These are phyloP conservation scores for Drosophila repleta DNA, from an alignment of 1,140 invertebrate species.

Conservation along the genomic window DNA sequence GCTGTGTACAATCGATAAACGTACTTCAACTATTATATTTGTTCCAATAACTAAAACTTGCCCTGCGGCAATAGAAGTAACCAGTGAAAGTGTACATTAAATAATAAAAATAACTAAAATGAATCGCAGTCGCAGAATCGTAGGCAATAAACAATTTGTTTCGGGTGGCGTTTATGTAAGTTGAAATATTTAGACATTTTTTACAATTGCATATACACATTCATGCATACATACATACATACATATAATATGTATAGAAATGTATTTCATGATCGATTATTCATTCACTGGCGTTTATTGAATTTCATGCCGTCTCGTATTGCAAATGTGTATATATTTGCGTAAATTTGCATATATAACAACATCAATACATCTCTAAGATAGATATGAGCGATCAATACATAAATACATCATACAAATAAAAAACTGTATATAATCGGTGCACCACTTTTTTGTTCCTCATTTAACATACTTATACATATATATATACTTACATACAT, in stretches of 20 bases:
- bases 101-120: constrained; percentile 25
- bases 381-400: not conserved
- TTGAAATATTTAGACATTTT: not conserved
- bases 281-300: constrained; percentile 7
- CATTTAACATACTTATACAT: not conserved
- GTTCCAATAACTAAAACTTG: too few species aligned
- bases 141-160: constrained; percentile 49
- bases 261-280: constrained; percentile 18
- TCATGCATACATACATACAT: not conserved
- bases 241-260: not conserved
- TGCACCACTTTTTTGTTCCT: not conserved
- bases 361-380: not conserved
- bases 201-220: not conserved
- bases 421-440: not conserved
- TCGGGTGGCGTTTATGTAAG: constrained; percentile 68
- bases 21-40: too few species aligned
- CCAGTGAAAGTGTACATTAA: not conserved
- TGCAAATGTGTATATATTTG: constrained; percentile 9
- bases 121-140: constrained; percentile 51
- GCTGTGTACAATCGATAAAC: too few species aligned
- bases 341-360: constrained; percentile 5
- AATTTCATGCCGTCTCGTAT: not conserved
- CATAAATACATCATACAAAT: not conserved
- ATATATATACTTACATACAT: not conserved
- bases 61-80: not conserved